Evolutionary conservation across 2,113 vertebrate species (phyloP).

Genomic region (Fregata magnificens): DNA sequence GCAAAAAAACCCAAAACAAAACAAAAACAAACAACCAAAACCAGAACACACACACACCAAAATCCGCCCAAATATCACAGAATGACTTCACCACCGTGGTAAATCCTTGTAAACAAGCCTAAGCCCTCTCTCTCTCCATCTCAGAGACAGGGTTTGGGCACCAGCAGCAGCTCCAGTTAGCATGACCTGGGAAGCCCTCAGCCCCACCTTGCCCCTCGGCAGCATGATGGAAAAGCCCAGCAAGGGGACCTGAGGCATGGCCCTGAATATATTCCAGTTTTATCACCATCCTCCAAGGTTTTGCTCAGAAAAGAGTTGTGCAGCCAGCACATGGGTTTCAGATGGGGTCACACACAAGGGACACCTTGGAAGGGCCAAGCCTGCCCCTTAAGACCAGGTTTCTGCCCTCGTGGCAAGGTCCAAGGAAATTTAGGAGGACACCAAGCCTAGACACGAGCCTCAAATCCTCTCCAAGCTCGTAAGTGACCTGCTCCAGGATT

Average conservation of each 20-base stretch:
- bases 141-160: neutral
- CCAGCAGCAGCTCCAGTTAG: neutral
- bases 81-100: neutral
- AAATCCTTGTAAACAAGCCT: neutral
- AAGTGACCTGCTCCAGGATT: neutral
- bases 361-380: neutral
- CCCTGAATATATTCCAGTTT: neutral
- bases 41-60: neutral
- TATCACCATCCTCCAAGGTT: neutral
- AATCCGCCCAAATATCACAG: neutral
- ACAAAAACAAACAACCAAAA: neutral
- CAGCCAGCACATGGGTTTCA: fast-evolving
- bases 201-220: neutral
- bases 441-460: neutral
- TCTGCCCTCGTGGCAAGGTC: neutral
- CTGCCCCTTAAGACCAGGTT: neutral
- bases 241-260: neutral
- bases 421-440: neutral
- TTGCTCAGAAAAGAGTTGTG: neutral
- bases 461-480: neutral
- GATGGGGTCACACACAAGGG: neutral
- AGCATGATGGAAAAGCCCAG: neutral
- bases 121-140: neutral
- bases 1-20: neutral
- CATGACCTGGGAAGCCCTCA: neutral